Percentiles rank a stretch among this genome's conserved stretches.
Evolutionary conservation across 2,113 vertebrate genomes (phyloP).

Genomic region (Heterotis niloticus): DNA sequence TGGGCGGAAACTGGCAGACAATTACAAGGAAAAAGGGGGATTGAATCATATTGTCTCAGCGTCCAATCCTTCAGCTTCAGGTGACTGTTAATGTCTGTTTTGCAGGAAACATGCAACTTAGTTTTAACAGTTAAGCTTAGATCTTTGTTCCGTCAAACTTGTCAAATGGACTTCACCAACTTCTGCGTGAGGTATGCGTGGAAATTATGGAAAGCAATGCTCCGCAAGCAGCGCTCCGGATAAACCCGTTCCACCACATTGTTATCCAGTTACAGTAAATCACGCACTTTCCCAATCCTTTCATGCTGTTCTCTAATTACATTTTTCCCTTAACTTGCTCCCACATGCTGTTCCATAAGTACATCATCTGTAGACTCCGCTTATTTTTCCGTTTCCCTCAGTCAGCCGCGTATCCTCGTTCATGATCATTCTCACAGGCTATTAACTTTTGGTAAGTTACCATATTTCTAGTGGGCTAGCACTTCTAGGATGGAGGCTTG

Average conservation of each 20-base stretch:
- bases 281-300: slow-evolving; percentile 8
- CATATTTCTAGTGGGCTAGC: not conserved
- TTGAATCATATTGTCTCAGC: slow-evolving; percentile 16
- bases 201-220: not conserved
- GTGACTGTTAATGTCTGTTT: slow-evolving; percentile 21
- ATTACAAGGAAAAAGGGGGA: slow-evolving; percentile 39
- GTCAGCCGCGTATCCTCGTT: not conserved
- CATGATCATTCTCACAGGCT: slow-evolving; percentile 1
- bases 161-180: slow-evolving; percentile 14
- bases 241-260: not conserved
- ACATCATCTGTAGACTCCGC: not conserved
- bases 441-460: slow-evolving; percentile 8
- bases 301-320: slow-evolving; percentile 7
- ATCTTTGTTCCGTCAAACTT: not conserved
- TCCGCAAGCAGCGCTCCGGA: not conserved
- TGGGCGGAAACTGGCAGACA: slow-evolving; percentile 33
- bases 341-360: slow-evolving; percentile 2
- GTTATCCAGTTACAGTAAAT: slow-evolving; percentile 23
- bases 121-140: slow-evolving; percentile 10
- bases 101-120: slow-evolving; percentile 11
- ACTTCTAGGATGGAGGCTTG: not conserved
- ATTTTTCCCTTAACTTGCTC: slow-evolving; percentile 7
- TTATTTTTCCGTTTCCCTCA: slow-evolving; percentile 12
- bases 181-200: not conserved
- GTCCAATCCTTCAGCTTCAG: slow-evolving; percentile 16